Evolutionary conservation across 2,797 vertebrate species (phyloP), one percentile per base, ranked within the genome.

Genomic region (Tangara arthus): DNA sequence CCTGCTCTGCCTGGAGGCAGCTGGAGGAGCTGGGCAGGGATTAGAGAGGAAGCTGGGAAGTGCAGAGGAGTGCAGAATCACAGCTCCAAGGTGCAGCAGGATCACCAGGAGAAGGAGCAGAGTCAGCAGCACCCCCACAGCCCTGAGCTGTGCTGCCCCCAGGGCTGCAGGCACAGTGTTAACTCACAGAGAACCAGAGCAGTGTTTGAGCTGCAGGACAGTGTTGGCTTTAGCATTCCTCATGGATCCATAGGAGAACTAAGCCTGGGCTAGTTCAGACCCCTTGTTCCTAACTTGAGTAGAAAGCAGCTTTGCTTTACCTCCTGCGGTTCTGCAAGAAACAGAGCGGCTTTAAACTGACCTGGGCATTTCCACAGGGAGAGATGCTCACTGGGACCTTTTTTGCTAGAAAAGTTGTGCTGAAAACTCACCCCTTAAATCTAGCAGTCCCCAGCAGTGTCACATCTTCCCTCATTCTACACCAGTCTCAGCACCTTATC

Each of bases 231-330:
- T 55, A 73, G 55, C 47, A 19, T 65, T 82, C 47, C 60, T 73
- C 46, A 4, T 0, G 57, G 37, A 83, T 49, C 64, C 42, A 8
- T 0, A 19, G 79, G 27, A 71, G 53, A 81, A 59, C 1, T 0
- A 56, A 78, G 60, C 32, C 87, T 50, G 65, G 50, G 30, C n/a
- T 83, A 26, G 17, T 9, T 77, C 41, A 70, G 30, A n/a, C 32
- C 41, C n/a, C 42, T 50, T n/a, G 28, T 69, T 63, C 47, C 44
- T 34, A n/a, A 30, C 24, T 47, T 55, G 19, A 79, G 32, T 9
- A 53, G 55, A 68, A 87, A 61, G 57, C 75, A 78, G 70, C 59
- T 86, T 52, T 76, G 47, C 47, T 66, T 89, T 30, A 23, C 23
- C 41, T 52, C 16, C 61, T 70, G 44, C 50, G 64, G 28, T 18